These are phyloP conservation scores for Aphrocallistes beatrix DNA, from an alignment of 37 sponge, comb jelly and placozoan species.

Conservation along the genomic window DNA sequence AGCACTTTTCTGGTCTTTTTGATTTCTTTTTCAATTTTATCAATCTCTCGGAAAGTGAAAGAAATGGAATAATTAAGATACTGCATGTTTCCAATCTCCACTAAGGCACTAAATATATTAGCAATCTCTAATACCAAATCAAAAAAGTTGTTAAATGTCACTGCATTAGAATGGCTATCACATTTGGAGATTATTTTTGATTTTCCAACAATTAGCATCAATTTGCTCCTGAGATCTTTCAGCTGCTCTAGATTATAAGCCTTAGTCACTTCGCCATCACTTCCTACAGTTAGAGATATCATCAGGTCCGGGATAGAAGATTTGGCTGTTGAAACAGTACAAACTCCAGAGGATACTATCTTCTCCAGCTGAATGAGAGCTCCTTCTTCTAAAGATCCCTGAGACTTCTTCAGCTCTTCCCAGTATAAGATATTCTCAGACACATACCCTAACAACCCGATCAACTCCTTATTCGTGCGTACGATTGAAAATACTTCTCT, in stretches of 20 bases:
- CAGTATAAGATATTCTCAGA: not conserved
- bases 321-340: not conserved
- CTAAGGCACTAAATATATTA: not conserved
- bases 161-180: not conserved
- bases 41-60: not conserved
- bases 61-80: not conserved
- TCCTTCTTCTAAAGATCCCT: slow-evolving; percentile 8
- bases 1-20: not conserved
- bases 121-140: not conserved
- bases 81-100: not conserved
- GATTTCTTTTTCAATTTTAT: not conserved
- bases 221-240: slow-evolving; percentile 8
- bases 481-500: not conserved
- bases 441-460: not conserved
- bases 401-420: not conserved
- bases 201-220: not conserved
- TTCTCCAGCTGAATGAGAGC: slow-evolving; percentile 3
- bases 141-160: not conserved
- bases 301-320: not conserved
- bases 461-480: not conserved
- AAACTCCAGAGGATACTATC: not conserved
- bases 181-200: not conserved
- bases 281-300: not conserved
- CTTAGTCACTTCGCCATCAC: not conserved
- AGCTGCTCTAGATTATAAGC: not conserved